A percentile compares a stretch with the other conserved stretches of the same genome.
Evolutionary conservation across 2,797 vertebrate species (phyloP).

Genomic region (Smutsia temminckii): DNA sequence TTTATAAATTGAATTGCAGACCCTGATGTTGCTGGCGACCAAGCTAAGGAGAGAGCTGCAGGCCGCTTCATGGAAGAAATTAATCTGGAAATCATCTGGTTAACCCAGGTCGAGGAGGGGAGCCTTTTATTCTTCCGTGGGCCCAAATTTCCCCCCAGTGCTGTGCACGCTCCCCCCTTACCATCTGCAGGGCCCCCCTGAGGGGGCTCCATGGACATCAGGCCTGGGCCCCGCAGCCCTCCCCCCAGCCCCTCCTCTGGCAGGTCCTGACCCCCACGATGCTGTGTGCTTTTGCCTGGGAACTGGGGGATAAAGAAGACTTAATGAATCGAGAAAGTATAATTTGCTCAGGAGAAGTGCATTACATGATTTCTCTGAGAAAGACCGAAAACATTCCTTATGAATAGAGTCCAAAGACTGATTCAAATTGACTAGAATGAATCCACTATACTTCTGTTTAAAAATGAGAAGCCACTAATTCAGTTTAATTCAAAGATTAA

Average conservation of each 20-base stretch:
- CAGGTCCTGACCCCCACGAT: not conserved
- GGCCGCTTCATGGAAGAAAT: fast-evolving
- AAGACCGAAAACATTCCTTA: conserved; percentile 68
- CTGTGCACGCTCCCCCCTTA: fast-evolving
- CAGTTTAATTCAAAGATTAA: conserved; percentile 83
- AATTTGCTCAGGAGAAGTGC: conserved; percentile 29
- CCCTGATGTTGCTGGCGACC: not conserved
- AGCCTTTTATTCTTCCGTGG: not conserved
- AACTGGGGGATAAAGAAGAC: not conserved
- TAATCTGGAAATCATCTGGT: not conserved
- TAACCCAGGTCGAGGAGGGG: not conserved
- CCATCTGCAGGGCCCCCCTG: not conserved
- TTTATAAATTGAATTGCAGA: not conserved
- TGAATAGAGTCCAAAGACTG: conserved; percentile 67
- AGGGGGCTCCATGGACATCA: not conserved
- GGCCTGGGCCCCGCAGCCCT: not conserved
- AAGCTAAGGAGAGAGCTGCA: not conserved
- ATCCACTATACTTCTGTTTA: conserved; percentile 76
- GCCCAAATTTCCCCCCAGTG: not conserved
- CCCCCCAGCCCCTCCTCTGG: no score
- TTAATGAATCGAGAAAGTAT: conserved; percentile 19
- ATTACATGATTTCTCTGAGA: conserved; percentile 47
- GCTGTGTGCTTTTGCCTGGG: not conserved
- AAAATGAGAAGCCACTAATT: conserved; percentile 82
- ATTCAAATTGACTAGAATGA: conserved; percentile 80